phyloP scores from a whole-genome alignment of 2,888 invertebrate species.

The Escarpia spicata region DNA sequence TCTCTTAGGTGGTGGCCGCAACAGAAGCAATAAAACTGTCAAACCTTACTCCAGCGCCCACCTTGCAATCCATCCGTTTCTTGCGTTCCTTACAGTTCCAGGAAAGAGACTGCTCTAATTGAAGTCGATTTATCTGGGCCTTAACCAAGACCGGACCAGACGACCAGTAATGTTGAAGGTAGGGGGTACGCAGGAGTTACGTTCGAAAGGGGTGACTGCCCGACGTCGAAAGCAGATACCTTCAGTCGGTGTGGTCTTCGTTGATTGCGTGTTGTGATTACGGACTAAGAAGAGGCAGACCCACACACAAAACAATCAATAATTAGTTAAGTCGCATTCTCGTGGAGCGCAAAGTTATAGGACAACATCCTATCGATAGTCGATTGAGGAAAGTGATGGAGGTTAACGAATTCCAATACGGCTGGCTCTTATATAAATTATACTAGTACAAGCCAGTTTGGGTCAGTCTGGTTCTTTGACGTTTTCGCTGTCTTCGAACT shows the following conservation, averaged over 20 bases:
- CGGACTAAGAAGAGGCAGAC: neutral
- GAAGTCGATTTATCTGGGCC: neutral
- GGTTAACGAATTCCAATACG: neutral
- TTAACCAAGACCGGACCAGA: neutral
- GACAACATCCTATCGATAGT: neutral
- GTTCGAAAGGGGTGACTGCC: neutral
- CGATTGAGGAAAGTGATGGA: neutral
- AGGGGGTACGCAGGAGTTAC: neutral
- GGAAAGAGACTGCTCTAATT: neutral
- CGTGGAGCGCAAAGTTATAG: neutral
- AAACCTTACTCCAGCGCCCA: neutral
- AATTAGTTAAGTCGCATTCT: neutral
- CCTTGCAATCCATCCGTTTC: neutral
- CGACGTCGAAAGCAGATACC: neutral
- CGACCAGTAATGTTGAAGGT: neutral
- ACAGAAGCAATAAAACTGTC: slow-evolving; percentile 6
- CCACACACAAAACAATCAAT: neutral
- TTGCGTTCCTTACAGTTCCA: neutral
- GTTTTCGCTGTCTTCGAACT: neutral
- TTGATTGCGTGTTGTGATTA: neutral
- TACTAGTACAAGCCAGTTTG: neutral
- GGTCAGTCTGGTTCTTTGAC: neutral
- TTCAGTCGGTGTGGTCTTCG: neutral
- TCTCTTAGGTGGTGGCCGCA: neutral
- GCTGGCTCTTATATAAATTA: too few relatives aligned